Evolutionary conservation across 2,113 vertebrate genomes (phyloP), one percentile per base, ranked within the genome.

Genomic region (Psittacula cyanocephala): DNA sequence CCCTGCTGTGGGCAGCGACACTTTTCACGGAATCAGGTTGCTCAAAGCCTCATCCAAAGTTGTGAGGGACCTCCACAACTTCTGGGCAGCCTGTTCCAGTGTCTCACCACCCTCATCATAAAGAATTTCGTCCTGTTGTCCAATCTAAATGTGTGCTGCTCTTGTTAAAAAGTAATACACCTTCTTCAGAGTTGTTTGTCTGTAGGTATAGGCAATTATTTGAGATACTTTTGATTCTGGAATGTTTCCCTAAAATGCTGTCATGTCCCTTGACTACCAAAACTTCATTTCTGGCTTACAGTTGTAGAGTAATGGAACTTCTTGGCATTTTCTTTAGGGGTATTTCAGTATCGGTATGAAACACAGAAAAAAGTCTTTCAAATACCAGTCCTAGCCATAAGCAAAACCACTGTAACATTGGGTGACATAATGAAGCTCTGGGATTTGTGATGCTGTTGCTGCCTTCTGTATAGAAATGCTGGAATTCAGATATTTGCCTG

Each of bases 371-470:
- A 46, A 44, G 23, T 72, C 53, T 69, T 91, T 68, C n/a, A 86
- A 46, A 86, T 88, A 41, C 43, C 28, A 57, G 1, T 50, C 14
- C 14, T 67, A 55, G 43, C 86, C 60, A 43, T 70, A 62, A 91
- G n/a, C 10, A 91, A 94, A 95, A 62, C 37, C 59, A 24, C 33
- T 71, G 31, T 43, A 89, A 81, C 57, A 37, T 11, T 60, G 41
- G 24, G 5, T 88, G 91, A 62, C 75, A 29, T 88, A 82, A 81
- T 64, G 60, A 91, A 78, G 43, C 68, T 84, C 74, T 92, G 82
- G 74, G 77, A 50, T 78, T 46, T 68, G 64, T 71, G 53, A 27
- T 50, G 62, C 81, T 69, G n/a, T 65, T 63, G n/a, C 75, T 78
- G 80, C 31, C 39, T 89, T 70, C 81, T 81, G 35, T 59, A 11